Conservation (phyloP, 2,113 vertebrate genomes). For the Eublepharis macularius region DNA sequence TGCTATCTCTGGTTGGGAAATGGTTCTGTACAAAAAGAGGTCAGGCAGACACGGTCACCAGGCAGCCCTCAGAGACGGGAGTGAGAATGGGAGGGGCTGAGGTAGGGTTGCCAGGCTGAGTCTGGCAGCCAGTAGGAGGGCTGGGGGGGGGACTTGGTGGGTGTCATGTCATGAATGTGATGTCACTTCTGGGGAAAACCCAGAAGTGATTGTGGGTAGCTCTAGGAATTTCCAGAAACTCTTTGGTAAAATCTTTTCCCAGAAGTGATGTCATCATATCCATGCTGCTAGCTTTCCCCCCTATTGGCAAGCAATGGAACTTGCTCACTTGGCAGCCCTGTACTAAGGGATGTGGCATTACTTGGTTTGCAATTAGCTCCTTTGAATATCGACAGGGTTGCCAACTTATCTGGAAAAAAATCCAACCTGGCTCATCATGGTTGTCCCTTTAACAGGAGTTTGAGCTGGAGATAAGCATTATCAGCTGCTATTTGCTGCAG, state of each 20-base stretch:
- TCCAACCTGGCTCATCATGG: not conserved
- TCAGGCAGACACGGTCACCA: not conserved
- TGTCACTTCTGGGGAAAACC: too few relatives aligned
- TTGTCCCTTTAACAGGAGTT: not conserved
- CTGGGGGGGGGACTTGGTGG: too few relatives aligned
- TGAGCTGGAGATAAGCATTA: not conserved
- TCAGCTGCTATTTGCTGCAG: not conserved
- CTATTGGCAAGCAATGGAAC: too few relatives aligned
- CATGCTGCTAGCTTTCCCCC: too few relatives aligned
- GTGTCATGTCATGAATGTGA: too few relatives aligned
- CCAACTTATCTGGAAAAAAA: conserved; percentile 7
- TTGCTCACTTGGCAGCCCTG: too few relatives aligned
- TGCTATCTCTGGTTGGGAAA: conserved; percentile 37
- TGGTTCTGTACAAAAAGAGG: conserved; percentile 47
- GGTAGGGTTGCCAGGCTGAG: not conserved
- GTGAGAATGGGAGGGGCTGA: conserved; percentile 1
- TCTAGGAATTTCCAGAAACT: too few relatives aligned
- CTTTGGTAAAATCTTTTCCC: too few relatives aligned
- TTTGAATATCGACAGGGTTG: not conserved
- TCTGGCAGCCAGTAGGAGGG: too few relatives aligned
- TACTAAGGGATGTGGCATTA: too few relatives aligned
- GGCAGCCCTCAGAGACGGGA: conserved; percentile 27
- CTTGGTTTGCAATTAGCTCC: not conserved
- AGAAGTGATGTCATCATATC: too few relatives aligned
- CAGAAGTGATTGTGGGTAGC: too few relatives aligned